Base-by-base conservation (phyloP, 30 jellyfish, hydroid and myxozoan genomes). In the Pseudorhiza aurosa region DNA sequence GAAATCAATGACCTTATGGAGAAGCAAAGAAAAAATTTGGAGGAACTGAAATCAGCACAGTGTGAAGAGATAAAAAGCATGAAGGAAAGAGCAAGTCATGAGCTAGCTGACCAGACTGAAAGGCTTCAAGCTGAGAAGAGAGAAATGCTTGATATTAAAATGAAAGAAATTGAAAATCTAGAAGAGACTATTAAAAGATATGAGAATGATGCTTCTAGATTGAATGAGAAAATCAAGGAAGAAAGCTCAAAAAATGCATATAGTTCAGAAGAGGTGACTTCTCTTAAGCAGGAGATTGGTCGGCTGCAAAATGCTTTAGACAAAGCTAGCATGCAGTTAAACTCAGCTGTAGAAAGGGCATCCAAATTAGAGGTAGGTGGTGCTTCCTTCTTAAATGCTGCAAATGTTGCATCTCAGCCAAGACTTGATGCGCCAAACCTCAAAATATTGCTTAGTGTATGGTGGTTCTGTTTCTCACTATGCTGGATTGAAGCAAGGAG, bases 211-310 rank as follows among this genome's bases (percentile, higher is more conserved):
- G 42, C 65, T 0, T 27, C 56, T 12, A 47, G 35, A 35, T 30
- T 85, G 55, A 88, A 75, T 2, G 80, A 30, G 17, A 21, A 37
- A 18, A 65, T 72, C n/a, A 31, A 56, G 14, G 88, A 59, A 47
- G 62, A 62, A 25, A 33, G 51, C 46, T 43, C 56, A 5, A 42
- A 25, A 58, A 44, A 58, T 57, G 80, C 70, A 27, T 59, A 70
- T 18, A 76, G 74, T 2, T 59, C 88, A 1, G 88, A 58, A 58
- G 80, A 76, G 42, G 60, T 58, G 33, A 39, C 24, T 35, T 40
- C 69, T n/a, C 40, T 58, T 25, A 32, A 62, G n/a, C 64, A 30
- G 10, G 40, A 76, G 40, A 4, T 76, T 31, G 47, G 40, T 22
- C 10, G 10, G 0, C 2, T 57, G 24, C 72, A 73, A 39, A 39